Conservation (phyloP, 2,888 invertebrate genomes). For the Chymomyza fuscimana region DNA sequence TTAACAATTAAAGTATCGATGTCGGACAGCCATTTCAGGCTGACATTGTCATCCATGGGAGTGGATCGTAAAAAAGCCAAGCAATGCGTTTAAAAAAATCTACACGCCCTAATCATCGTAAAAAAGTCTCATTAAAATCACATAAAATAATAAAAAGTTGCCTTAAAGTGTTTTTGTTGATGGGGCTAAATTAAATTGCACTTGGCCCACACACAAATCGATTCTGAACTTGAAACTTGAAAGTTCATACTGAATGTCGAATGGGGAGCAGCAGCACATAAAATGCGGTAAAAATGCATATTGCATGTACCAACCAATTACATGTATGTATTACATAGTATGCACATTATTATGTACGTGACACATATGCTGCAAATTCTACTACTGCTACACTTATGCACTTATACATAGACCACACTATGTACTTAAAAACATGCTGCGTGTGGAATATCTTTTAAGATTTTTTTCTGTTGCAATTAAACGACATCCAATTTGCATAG, state of each 20-base stretch:
- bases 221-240: neutral
- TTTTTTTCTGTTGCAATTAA: slow-evolving; percentile 41
- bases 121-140: slow-evolving; percentile 59
- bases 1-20: slow-evolving; percentile 47
- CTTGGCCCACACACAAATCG: neutral
- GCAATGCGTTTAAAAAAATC: slow-evolving; percentile 58
- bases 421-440: neutral
- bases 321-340: too few species aligned
- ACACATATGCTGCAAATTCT: neutral
- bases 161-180: neutral
- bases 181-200: slow-evolving; percentile 1
- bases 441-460: neutral
- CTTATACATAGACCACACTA: too few species aligned
- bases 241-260: neutral
- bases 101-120: slow-evolving; percentile 53
- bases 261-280: neutral
- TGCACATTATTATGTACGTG: neutral
- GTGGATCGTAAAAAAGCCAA: slow-evolving; percentile 56
- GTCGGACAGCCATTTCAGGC: slow-evolving; percentile 30
- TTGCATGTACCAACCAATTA: neutral
- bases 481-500: slow-evolving; percentile 63
- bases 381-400: neutral
- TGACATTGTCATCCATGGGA: slow-evolving; percentile 46
- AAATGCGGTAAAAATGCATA: neutral
- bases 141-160: slow-evolving; percentile 30